phyloP scores from a whole-genome alignment of 2,113 vertebrate genomes.

The Tetraodon nigroviridis region DNA sequence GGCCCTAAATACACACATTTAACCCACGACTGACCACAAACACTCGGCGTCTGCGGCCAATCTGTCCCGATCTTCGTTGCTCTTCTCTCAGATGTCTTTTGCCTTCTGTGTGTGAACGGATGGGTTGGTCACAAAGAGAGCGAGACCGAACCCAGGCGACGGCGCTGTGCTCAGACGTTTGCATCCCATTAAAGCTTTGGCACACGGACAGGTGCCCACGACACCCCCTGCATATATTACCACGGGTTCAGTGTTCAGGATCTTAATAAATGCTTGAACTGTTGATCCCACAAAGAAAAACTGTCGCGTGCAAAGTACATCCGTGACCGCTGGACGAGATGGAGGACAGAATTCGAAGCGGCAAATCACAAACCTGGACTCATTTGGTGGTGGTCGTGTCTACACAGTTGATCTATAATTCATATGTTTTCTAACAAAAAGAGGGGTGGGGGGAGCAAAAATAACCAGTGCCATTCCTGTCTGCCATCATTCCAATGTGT shows the following conservation, averaged over 20 bases:
- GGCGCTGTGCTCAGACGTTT: slow-evolving; percentile 22
- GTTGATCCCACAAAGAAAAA: slow-evolving; percentile 2
- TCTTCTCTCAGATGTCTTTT: slow-evolving; percentile 21
- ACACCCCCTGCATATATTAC: slow-evolving; percentile 1
- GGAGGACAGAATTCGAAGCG: neutral
- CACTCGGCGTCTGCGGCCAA: neutral
- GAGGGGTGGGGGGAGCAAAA: neutral
- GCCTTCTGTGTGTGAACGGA: slow-evolving; percentile 31
- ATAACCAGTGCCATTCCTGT: slow-evolving; percentile 51
- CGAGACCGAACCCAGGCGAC: slow-evolving; percentile 20
- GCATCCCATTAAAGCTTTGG: slow-evolving; percentile 13
- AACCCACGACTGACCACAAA: too few species aligned
- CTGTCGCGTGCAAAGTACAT: neutral
- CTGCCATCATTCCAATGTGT: slow-evolving; percentile 40
- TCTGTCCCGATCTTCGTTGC: slow-evolving; percentile 9
- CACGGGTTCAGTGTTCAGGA: slow-evolving; percentile 15
- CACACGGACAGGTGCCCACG: slow-evolving; percentile 20
- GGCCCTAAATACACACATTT: neutral
- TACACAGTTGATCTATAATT: slow-evolving; percentile 11
- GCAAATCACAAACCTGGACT: slow-evolving; percentile 13
- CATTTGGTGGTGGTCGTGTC: slow-evolving; percentile 6
- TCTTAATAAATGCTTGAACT: slow-evolving; percentile 22
- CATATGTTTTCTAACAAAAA: slow-evolving; percentile 19
- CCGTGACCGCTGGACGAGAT: neutral
- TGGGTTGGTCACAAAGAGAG: slow-evolving; percentile 10